Percentiles rank a stretch among this genome's conserved stretches.
phyloP scores from a whole-genome alignment of 2,888 invertebrate species.

The Zaprionus bogoriensis region DNA sequence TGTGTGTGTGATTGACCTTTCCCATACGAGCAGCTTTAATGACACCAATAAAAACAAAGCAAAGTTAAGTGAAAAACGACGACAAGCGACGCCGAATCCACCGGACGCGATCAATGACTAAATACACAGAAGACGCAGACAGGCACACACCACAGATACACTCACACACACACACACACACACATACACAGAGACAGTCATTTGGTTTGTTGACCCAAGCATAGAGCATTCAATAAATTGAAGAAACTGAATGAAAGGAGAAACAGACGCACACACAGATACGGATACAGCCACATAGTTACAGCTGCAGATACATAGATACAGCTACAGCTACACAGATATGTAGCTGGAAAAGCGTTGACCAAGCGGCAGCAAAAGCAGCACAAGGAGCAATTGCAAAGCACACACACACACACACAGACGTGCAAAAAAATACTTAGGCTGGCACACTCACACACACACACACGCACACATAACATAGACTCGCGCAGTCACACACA shows the following conservation, averaged over 20 bases:
- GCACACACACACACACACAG: slow-evolving; percentile 3
- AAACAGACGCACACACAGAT: slow-evolving; percentile 33
- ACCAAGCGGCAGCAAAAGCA: slow-evolving; percentile 44
- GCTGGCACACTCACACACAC: slow-evolving; percentile 2
- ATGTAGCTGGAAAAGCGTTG: slow-evolving; percentile 34
- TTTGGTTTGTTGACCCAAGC: slow-evolving; percentile 70
- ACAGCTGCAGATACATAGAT: slow-evolving; percentile 2
- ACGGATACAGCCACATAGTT: slow-evolving; percentile 18
- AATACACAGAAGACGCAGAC: slow-evolving; percentile 41
- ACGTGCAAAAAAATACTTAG: no score
- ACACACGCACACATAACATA: slow-evolving; percentile 6
- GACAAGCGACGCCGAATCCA: slow-evolving; percentile 43
- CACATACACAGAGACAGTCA: slow-evolving; percentile 28
- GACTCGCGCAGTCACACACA: no score
- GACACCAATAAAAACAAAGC: slow-evolving; percentile 62
- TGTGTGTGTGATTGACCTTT: slow-evolving; percentile 55
- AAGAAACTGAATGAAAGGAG: slow-evolving; percentile 62
- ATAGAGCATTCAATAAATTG: slow-evolving; percentile 63
- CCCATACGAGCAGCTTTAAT: slow-evolving; percentile 54
- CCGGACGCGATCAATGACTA: slow-evolving; percentile 71
- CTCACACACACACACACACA: slow-evolving; percentile 17
- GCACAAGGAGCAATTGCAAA: slow-evolving; percentile 36
- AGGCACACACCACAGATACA: slow-evolving; percentile 22
- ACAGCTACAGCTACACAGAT: slow-evolving; percentile 10
- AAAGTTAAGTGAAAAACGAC: slow-evolving; percentile 43